These are phyloP conservation scores for Metacarcinus magister DNA, from an alignment of 2,888 invertebrate genomes.

Conservation along the genomic window DNA sequence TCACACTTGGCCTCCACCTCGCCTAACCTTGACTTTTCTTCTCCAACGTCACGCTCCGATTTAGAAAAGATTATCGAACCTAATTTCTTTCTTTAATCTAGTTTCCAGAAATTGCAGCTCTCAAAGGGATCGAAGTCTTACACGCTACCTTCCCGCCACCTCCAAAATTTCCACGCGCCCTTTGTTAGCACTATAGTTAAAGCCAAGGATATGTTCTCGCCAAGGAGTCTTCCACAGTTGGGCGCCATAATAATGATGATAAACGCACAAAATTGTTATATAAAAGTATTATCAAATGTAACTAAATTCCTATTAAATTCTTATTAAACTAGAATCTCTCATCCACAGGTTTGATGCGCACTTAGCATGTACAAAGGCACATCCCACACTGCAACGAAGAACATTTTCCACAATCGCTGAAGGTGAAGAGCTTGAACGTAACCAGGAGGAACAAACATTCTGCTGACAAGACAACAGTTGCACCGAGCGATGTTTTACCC, in stretches of 20 bases:
- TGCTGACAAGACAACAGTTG: too few species aligned
- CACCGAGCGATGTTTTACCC: too few species aligned
- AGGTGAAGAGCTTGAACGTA: too few species aligned
- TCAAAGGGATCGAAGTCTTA: neutral
- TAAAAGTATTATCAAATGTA: too few species aligned
- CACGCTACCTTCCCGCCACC: neutral
- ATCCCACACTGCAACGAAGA: too few species aligned
- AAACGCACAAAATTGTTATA: too few species aligned
- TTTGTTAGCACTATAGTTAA: neutral
- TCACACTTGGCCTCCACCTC: neutral
- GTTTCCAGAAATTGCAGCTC: neutral
- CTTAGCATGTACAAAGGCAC: neutral
- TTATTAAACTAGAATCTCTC: neutral
- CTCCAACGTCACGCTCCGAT: neutral
- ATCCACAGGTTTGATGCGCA: neutral
- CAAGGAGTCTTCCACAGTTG: too few species aligned
- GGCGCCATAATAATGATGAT: too few species aligned
- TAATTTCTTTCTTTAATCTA: neutral
- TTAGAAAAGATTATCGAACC: neutral
- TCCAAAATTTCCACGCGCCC: neutral
- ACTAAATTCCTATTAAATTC: neutral
- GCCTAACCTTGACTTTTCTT: neutral
- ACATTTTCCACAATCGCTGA: too few species aligned
- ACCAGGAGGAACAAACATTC: too few species aligned
- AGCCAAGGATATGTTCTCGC: neutral